Base-by-base conservation (phyloP, 2,888 invertebrate genomes). In the Resseliella maxima region DNA sequence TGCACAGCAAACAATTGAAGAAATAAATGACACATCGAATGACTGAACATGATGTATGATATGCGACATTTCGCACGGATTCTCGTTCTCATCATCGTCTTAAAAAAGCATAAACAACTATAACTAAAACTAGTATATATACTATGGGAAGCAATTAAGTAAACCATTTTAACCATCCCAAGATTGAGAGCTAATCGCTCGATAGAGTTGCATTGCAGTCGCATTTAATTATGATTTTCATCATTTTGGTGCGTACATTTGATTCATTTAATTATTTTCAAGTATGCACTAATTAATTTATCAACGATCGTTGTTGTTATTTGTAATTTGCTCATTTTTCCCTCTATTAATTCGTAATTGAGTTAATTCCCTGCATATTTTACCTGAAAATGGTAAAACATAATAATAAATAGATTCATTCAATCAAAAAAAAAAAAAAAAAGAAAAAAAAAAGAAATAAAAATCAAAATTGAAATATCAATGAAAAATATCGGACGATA, bases 31-130 rank as follows among this genome's bases (percentile, higher is more conserved):
- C 72, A 72, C 72, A 72, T 72, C 31, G 72, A 72, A 72, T 72
- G 72, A 35, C 59, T 59, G 27, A 31, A 35, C 27, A 72, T 72
- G 72, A 72, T 72, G 31, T 31, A 72, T 72, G 72, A 72, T 72
- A 72, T 72, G 72, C 72, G 72, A 72, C 72, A 72, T 72, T 72
- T 72, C 72, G 72, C 72, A 72, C 72, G 31, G 72, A 72, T 72
- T 72, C 72, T 31, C 31, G 72, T 72, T 72, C 72, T 72, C 72
- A 72, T 72, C 72, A 18, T 15, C 24, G 15, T 59, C 59, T 24
- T 5, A 59, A 59, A 24, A n/a, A 24, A 59, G 27, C 2, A 5
- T 24, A n/a, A 27, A 5, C 59, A 59, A 59, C 50, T 8, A 50
- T 12, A 12, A 50, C 46, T 50, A 50, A 8, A 2, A 50, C 46